phyloP scores from a whole-genome alignment of 2,797 vertebrate genomes.

The Hirundo rustica region DNA sequence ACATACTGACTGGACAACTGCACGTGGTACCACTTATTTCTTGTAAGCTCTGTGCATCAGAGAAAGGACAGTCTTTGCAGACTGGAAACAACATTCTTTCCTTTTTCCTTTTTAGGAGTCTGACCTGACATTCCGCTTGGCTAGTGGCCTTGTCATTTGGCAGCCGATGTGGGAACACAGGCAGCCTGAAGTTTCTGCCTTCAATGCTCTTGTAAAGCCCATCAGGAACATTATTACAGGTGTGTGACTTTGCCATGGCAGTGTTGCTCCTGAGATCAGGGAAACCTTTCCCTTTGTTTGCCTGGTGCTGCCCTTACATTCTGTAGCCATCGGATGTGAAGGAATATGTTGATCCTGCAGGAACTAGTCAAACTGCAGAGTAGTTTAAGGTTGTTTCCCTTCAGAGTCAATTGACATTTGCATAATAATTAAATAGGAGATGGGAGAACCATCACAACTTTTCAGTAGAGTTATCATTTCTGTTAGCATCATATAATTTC shows the following conservation, averaged over 20 bases:
- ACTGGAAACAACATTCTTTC: neutral
- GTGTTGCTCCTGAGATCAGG: neutral
- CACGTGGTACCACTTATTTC: neutral
- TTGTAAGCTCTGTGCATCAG: neutral
- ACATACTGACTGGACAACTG: neutral
- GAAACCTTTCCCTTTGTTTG: neutral
- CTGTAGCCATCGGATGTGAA: fast-evolving
- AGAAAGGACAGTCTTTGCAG: neutral
- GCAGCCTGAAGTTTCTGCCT: slow-evolving; percentile 93
- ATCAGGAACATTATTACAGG: slow-evolving; percentile 94
- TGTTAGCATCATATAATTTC: neutral
- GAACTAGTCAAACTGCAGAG: neutral
- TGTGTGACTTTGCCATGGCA: slow-evolving; percentile 57
- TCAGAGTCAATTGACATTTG: neutral
- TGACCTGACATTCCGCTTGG: slow-evolving; percentile 94
- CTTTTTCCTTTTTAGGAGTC: slow-evolving; percentile 85
- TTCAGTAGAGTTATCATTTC: neutral
- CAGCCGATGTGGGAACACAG: slow-evolving; percentile 99
- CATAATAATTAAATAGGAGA: neutral
- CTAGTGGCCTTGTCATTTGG: slow-evolving; percentile 97
- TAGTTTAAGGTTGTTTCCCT: neutral
- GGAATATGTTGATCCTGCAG: neutral
- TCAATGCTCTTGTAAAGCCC: slow-evolving; percentile 91
- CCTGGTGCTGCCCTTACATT: neutral
- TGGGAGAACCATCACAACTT: neutral